These are phyloP conservation scores for Platycercus adscitus DNA, from an alignment of 2,113 vertebrate species.

Conservation along the genomic window DNA sequence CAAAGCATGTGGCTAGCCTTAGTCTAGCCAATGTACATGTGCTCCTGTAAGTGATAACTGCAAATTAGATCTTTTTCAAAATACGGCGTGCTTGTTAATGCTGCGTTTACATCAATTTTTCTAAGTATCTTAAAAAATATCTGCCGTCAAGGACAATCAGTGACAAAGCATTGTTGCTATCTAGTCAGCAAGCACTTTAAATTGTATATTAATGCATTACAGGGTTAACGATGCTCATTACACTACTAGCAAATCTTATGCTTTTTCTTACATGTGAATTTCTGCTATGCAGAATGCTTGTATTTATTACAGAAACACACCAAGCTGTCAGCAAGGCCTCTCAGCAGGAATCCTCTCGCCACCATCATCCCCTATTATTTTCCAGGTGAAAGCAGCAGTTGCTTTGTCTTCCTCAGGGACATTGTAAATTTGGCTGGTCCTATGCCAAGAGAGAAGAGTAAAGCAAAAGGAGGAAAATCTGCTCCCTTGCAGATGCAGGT, in stretches of 20 bases:
- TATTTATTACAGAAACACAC: neutral
- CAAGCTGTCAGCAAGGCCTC: neutral
- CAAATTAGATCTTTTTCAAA: neutral
- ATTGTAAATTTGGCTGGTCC: neutral
- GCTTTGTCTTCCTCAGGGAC: neutral
- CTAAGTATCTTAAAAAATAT: neutral
- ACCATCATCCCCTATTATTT: neutral
- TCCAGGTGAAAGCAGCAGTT: neutral
- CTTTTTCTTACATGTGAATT: neutral
- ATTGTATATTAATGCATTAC: neutral
- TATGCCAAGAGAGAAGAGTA: neutral
- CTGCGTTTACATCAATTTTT: neutral
- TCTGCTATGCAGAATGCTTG: neutral
- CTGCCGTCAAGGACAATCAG: neutral
- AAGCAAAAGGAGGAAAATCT: neutral
- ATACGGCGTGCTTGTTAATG: neutral
- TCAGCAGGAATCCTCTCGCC: neutral
- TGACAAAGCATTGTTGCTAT: neutral
- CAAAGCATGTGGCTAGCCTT: neutral
- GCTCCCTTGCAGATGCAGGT: neutral
- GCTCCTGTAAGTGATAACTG: neutral
- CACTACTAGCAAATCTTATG: neutral
- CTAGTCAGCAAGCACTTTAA: neutral
- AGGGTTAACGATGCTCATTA: constrained; percentile 1
- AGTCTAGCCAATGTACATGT: accelerated